Evolutionary conservation across 2,888 invertebrate species (phyloP), one percentile per base, ranked within the genome.

Genomic region (Drosophila phalerata): DNA sequence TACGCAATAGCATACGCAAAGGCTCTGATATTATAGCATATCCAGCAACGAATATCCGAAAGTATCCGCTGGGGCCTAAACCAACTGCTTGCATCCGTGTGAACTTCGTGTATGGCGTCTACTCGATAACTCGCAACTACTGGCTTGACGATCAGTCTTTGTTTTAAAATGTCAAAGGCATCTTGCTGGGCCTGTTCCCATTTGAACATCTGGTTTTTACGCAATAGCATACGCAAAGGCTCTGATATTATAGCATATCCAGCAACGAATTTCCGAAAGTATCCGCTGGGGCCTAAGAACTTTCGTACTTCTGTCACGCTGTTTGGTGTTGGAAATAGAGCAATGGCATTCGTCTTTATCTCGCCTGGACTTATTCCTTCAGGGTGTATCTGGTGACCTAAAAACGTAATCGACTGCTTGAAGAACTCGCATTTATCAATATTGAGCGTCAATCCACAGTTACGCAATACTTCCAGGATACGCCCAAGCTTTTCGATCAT

Each of bases 211-310:
- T n/a, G n/a, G n/a, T n/a, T n/a, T n/a, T n/a, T n/a, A n/a, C n/a
- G n/a, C n/a, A n/a, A n/a, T n/a, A n/a, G n/a, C n/a, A n/a, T n/a
- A n/a, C n/a, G n/a, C n/a, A n/a, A n/a, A n/a, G n/a, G n/a, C n/a
- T n/a, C n/a, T n/a, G n/a, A n/a, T n/a, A n/a, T 28, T 1, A 53
- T 53, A 5, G 53, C 25, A 11, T 53, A 53, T 40, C 53, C 40
- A 11, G 53, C 10, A 2, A 53, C 28, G 11, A 40, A 42, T 3
- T 53, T 15, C 2, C 30, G 40, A 42, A 55, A 55, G 5, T 53
- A 53, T 22, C 37, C 37, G n/a, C 19, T 51, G 19, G 40, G 52
- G 2, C 40, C 52, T 11, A 52, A 11, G 13, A 52, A 40, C 13
- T 38, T 37, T 22, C 37, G 2, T 11, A 40, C 17, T 9, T 43